A percentile compares a stretch with the other conserved stretches of the same genome.
These are phyloP conservation scores for Hydractinia echinata DNA, from an alignment of 30 jellyfish, hydroid and myxozoan species.

Conservation along the genomic window DNA sequence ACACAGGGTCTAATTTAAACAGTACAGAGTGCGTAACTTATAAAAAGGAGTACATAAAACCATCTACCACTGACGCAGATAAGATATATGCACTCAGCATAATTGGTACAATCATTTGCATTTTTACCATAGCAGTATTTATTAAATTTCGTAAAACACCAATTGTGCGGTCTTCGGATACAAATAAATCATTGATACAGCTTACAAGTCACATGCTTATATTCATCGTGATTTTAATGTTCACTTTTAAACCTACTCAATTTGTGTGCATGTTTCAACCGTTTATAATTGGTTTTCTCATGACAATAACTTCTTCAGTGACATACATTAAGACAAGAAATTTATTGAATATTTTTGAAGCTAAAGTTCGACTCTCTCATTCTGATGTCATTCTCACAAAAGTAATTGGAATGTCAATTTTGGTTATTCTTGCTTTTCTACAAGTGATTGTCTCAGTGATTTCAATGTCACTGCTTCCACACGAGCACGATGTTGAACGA, in stretches of 20 bases:
- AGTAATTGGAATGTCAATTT: neutral
- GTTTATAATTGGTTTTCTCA: constrained; percentile 4
- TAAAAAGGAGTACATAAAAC: neutral
- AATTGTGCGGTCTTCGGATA: constrained; percentile 12
- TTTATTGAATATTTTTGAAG: constrained; percentile 4
- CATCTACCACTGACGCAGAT: neutral
- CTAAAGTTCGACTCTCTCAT: neutral
- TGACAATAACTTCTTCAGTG: constrained; percentile 7
- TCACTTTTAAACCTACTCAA: neutral
- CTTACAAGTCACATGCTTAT: neutral
- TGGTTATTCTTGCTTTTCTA: neutral
- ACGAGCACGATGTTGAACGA: neutral
- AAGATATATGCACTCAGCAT: neutral
- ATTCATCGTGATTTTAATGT: neutral
- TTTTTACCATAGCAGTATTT: constrained; percentile 7
- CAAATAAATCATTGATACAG: constrained; percentile 6
- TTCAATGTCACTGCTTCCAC: neutral
- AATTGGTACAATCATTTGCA: neutral
- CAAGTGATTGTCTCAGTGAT: neutral
- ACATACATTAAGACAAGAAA: constrained; percentile 9
- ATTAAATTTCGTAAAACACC: neutral
- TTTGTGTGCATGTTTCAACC: constrained; percentile 1
- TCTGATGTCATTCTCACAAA: neutral
- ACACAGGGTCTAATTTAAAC: neutral
- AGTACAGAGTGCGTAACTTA: neutral